Evolutionary conservation across 30 jellyfish, hydroid and myxozoan species (phyloP).

Genomic region (Aurelia aurita): DNA sequence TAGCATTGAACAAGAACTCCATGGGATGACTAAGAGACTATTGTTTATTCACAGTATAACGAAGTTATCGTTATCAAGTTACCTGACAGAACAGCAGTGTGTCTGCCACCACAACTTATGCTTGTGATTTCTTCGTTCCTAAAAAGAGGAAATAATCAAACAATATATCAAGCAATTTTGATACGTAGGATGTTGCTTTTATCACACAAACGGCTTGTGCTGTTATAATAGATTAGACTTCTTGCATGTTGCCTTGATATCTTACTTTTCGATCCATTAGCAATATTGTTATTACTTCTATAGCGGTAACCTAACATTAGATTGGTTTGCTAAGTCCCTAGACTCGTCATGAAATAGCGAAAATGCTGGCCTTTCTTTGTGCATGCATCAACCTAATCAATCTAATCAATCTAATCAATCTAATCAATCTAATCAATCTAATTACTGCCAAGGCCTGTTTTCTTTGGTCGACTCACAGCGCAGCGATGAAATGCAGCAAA

Average conservation of each 20-base stretch:
- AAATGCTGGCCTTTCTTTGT: too few species aligned
- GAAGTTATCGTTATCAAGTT: neutral
- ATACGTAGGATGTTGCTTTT: neutral
- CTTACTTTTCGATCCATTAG: neutral
- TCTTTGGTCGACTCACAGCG: too few species aligned
- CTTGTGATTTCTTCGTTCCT: constrained; percentile 90
- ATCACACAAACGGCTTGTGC: neutral
- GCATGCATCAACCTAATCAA: too few species aligned
- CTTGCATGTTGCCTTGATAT: neutral
- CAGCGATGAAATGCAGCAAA: too few species aligned
- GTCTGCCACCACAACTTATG: constrained; percentile 92
- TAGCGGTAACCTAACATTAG: too few species aligned
- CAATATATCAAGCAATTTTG: neutral
- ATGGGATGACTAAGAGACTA: neutral
- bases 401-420: too few species aligned
- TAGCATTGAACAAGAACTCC: neutral
- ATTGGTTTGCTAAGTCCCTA: too few species aligned
- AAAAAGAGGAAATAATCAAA: neutral
- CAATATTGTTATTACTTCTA: too few species aligned
- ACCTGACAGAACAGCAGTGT: constrained; percentile 94
- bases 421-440: too few species aligned
- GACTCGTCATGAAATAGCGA: too few species aligned
- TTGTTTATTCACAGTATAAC: too few species aligned
- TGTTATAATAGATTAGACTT: neutral
- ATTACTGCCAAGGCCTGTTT: too few species aligned